Evolutionary conservation across 2,888 invertebrate genomes (phyloP).

Genomic region (Netelia virgata): DNA sequence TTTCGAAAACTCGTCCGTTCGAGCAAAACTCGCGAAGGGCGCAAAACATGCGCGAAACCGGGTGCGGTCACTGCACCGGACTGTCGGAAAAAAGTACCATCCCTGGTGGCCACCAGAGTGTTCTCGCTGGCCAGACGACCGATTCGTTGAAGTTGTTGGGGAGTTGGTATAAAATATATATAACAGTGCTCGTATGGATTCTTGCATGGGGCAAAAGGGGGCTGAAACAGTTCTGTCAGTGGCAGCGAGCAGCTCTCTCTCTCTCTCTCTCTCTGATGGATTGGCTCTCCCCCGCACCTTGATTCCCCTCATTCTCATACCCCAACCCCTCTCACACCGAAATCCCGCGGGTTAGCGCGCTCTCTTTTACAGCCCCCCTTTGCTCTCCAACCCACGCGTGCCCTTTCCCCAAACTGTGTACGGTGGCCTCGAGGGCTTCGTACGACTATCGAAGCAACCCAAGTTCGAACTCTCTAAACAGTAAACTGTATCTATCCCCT

Average conservation of each 20-base stretch:
- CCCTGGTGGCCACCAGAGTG: slow-evolving; percentile 26
- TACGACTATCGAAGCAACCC: slow-evolving; percentile 45
- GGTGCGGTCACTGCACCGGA: slow-evolving; percentile 70
- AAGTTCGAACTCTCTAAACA: slow-evolving; percentile 51
- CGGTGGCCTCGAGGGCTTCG: slow-evolving; percentile 49
- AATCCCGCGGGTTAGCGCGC: slow-evolving; percentile 47
- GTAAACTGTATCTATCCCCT: slow-evolving; percentile 51
- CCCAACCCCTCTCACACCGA: slow-evolving; percentile 40
- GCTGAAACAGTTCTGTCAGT: slow-evolving; percentile 76
- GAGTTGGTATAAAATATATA: slow-evolving; percentile 38
- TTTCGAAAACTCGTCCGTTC: slow-evolving; percentile 49
- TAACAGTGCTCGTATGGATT: slow-evolving; percentile 36
- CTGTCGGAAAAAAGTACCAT: slow-evolving; percentile 67
- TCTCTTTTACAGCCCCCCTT: slow-evolving; percentile 28
- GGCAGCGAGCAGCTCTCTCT: slow-evolving; percentile 79
- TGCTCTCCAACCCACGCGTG: slow-evolving; percentile 32
- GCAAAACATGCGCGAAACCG: slow-evolving; percentile 21
- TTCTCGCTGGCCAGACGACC: slow-evolving; percentile 40
- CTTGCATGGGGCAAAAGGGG: slow-evolving; percentile 12
- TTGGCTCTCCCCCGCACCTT: slow-evolving; percentile 78
- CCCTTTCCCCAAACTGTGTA: slow-evolving; percentile 31
- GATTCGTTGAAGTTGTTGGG: slow-evolving; percentile 59
- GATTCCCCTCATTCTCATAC: slow-evolving; percentile 57
- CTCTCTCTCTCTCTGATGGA: slow-evolving; percentile 82
- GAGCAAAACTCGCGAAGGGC: slow-evolving; percentile 10